Conservation (phyloP, 2,797 vertebrate species). For the Melanotaenia nigrans region DNA sequence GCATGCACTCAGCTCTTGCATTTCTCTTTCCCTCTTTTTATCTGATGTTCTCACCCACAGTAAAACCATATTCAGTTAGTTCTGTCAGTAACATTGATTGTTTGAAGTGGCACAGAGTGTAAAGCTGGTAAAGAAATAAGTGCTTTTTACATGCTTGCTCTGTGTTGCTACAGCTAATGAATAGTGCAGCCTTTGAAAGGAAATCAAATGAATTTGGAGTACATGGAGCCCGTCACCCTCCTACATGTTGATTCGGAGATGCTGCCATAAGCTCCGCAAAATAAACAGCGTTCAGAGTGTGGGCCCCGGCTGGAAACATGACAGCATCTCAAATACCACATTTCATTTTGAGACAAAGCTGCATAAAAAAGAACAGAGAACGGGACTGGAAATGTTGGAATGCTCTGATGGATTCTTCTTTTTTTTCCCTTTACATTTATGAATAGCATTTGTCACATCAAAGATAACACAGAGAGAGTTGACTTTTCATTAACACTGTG, state of each 20-base stretch:
- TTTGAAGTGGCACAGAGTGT: constrained; percentile 44
- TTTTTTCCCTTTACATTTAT: constrained; percentile 16
- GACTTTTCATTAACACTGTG: constrained; percentile 24
- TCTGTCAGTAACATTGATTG: constrained; percentile 19
- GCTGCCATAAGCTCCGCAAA: constrained; percentile 70
- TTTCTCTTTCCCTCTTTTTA: constrained; percentile 4
- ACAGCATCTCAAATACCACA: constrained; percentile 62
- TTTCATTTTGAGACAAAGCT: constrained; percentile 51
- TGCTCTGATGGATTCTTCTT: constrained; percentile 21
- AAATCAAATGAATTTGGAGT: constrained; percentile 64
- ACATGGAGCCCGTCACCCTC: constrained; percentile 70
- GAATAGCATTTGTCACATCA: constrained; percentile 29
- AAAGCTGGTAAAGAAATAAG: constrained; percentile 19
- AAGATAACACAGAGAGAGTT: constrained; percentile 24
- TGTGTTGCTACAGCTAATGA: constrained; percentile 61
- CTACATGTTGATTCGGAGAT: constrained; percentile 74
- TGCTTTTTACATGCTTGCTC: constrained; percentile 33
- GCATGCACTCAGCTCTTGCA: neutral
- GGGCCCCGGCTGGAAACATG: constrained; percentile 71
- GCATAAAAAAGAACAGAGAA: constrained; percentile 19
- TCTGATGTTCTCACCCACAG: constrained; percentile 8
- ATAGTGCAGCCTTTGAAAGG: constrained; percentile 55
- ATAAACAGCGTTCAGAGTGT: constrained; percentile 69
- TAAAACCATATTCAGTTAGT: constrained; percentile 19
- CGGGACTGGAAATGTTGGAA: constrained; percentile 13